These are phyloP conservation scores for Tetraneura akinire DNA, from an alignment of 1,140 invertebrate species.

Conservation along the genomic window DNA sequence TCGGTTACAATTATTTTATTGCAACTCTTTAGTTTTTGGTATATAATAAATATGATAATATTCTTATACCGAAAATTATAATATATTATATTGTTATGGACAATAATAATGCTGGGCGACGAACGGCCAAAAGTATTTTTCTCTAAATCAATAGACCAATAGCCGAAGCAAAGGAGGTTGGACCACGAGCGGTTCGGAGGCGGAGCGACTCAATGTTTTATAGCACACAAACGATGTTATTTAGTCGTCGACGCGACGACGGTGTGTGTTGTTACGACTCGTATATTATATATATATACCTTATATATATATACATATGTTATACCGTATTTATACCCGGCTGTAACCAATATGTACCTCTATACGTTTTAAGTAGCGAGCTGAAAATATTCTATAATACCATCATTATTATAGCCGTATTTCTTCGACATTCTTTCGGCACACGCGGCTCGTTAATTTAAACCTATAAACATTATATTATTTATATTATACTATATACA, in stretches of 20 bases:
- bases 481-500: too few relatives aligned
- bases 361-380: neutral
- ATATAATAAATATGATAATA: too few relatives aligned
- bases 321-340: neutral
- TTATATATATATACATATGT: neutral
- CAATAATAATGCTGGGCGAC: too few relatives aligned
- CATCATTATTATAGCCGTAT: neutral
- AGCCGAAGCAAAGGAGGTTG: constrained; percentile 10
- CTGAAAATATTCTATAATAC: too few relatives aligned
- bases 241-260: neutral
- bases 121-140: neutral
- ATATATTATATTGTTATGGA: too few relatives aligned
- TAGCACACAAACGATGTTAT: neutral
- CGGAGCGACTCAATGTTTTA: constrained; percentile 16
- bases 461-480: too few relatives aligned
- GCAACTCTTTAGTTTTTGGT: too few relatives aligned
- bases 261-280: too few relatives aligned
- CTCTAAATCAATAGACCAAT: constrained; percentile 16
- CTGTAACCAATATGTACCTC: neutral
- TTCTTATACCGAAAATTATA: too few relatives aligned
- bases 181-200: constrained; percentile 24
- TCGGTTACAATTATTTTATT: too few relatives aligned
- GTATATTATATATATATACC: too few relatives aligned
- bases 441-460: neutral
- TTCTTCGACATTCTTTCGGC: neutral